Base-by-base conservation (phyloP, 64 coral and sea anemone species). In the Actinia tenebrosa region DNA sequence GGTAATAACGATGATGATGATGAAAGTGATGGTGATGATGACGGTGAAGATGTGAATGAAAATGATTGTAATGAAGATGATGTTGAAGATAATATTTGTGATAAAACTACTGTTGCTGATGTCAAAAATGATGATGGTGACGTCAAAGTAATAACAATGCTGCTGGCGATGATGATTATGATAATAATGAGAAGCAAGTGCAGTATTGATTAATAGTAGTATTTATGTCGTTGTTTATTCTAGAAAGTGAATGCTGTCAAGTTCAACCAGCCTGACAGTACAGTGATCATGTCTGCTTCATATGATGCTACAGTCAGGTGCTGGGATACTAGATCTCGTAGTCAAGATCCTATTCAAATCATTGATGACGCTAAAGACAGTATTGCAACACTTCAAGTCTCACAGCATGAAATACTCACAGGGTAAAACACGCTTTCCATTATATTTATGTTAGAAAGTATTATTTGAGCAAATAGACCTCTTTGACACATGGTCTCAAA, bases 341-440 rank as follows among this genome's bases (percentile, higher is more conserved):
- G 86, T 45, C 82, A 87, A 78, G 97, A 99, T n/a, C 97, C 97
- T 16, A 87, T 99, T 79, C 97, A 99, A 79, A 86, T 95, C 47
- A 75, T 99, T 30, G 97, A 99, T 68, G 97, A 99, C 83, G 93
- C 96, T 9, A 98, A 95, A 64, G 96, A 98, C 64, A 98, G 96
- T 89, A 86, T 98, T 3, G 84, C 96, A 17, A 90, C 93, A 25
- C 16, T 98, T 17, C 64, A 90, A 77, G 90, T 98, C 26, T 91
- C 96, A 85, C 64, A 90, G n/a, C 92, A 95, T 45, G 96, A 95
- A 92, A 98, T 98, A 60, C 81, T 98, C 7, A 86, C 93, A 80
- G 96, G 96, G 96, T 98, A 91, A 75, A 80, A 30, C 6, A 37
- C 30, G 1, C 30, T 37, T 37, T 37, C 30, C 30, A 37, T 37